Base-by-base conservation (phyloP, 2,797 vertebrate genomes). In the Aphelocoma californica region DNA sequence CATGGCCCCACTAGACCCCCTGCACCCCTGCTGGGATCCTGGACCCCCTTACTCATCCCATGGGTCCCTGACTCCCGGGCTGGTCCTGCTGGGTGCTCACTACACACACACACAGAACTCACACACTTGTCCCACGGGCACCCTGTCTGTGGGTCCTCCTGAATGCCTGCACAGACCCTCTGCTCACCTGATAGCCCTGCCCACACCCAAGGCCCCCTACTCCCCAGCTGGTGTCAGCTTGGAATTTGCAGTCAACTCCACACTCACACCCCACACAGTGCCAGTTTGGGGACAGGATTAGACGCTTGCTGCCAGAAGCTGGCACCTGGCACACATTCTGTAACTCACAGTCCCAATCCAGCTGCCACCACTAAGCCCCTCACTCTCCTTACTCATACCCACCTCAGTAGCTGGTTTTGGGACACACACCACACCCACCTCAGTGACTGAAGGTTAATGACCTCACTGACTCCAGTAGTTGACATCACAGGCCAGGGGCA, bases 11-110 rank as follows among this genome's bases (percentile, higher is more conserved):
- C 5, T n/a, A 19, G 0, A 0, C 13, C 2, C 42, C 47, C 47
- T 16, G 12, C 40, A 60, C 10, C 19, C 17, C 45, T 18, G 12
- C 2, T 0, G 0, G n/a, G 23, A 14, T 45, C 31, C 61, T 1
- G 1, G 3, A 2, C 4, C 10, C 36, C 20, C 29, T 44, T 6
- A 44, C 2, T 4, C 3, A 2, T 15, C 34, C 38, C 24, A 7
- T 0, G 0, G 25, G 17, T 26, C 7, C 47, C 56, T 17, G 2
- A 6, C 26, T 26, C 3, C 2, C 0, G 0, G 2, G 14, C 11
- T 75, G n/a, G 7, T 56, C 26, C 57, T 0, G 0, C 31, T 51
- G 34, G 7, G 9, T 25, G 21, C 67, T 80, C 7, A 3, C 14
- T 42, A 36, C 36, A 17, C 31, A 31, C 21, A 58, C 28, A 28